phyloP scores from a whole-genome alignment of 2,797 vertebrate species.

The Echiichthys vipera region DNA sequence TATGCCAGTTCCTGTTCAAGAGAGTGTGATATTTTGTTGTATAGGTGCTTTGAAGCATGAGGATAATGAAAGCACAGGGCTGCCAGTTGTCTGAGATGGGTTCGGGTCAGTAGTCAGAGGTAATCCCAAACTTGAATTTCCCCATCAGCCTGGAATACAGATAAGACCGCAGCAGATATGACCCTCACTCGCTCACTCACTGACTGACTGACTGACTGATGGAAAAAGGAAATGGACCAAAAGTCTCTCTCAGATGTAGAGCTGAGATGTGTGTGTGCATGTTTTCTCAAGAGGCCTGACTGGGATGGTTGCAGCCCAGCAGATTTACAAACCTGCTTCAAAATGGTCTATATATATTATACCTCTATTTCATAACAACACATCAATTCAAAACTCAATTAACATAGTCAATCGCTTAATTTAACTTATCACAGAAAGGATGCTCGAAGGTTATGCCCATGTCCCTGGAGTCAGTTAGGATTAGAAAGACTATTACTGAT shows the following conservation, averaged over 20 bases:
- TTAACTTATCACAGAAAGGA: conserved; percentile 22
- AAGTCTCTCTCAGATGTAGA: conserved; percentile 75
- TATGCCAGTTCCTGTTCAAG: conserved; percentile 36
- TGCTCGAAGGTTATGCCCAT: conserved; percentile 13
- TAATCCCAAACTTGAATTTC: conserved; percentile 84
- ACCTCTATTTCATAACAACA: background rate
- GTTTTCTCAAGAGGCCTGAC: conserved; percentile 60
- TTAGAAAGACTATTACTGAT: conserved; percentile 53
- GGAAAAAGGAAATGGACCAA: conserved; percentile 80
- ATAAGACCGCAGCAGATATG: conserved; percentile 80
- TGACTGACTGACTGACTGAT: conserved; percentile 67
- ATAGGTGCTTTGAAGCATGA: conserved; percentile 51
- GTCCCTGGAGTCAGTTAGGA: conserved; percentile 46
- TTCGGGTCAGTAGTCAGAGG: conserved; percentile 77
- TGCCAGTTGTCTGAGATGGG: conserved; percentile 67
- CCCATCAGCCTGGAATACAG: conserved; percentile 82
- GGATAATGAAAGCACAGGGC: conserved; percentile 56
- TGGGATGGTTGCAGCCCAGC: conserved; percentile 25
- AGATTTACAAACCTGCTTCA: no score
- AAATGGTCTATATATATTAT: no score
- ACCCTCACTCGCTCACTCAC: conserved; percentile 59
- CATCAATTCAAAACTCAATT: background rate
- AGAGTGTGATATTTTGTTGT: conserved; percentile 48
- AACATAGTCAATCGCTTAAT: conserved; percentile 4
- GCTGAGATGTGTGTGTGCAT: conserved; percentile 55